Base-by-base conservation (phyloP, 2,888 invertebrate species). In the Lamproptera curius region DNA sequence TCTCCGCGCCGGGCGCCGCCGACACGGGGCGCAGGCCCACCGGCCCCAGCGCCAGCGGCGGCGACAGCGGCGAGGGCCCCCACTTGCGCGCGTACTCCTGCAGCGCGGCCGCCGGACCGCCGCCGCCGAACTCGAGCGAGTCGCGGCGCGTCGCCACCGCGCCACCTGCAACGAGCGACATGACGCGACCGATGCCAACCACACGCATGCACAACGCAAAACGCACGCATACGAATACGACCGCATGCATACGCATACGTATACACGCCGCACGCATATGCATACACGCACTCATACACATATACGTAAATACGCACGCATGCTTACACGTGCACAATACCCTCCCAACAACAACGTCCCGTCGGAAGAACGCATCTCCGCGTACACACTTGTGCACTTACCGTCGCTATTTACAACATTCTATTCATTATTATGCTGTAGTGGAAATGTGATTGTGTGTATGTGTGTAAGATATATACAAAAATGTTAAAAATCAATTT, bases 1-100 rank as follows among this genome's bases (percentile, higher is more conserved):
- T 94, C 88, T 97, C 97, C 1, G 97, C 97, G 57, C 97, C 97
- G 31, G 97, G 97, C 53, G 97, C 97, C 65, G 88, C 88, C 59
- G 86, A 86, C 51, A 88, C 87, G 67, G 88, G 78, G 54, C 91
- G 79, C 66, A 90, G 89, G 60, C 95, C 94, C 68, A 95, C 67
- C 88, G 73, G 82, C 39, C 92, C 92, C 54, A 91, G 91, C 63
- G 90, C 90, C 73, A 92, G 92, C 61, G 95, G 95, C 61, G 95
- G 95, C 56, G 95, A 94, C 65, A 87, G 83, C 67, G 87, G 88
- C 71, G 84, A 83, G 48, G 90, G 88, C 4, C 90, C 89, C 77
- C 90, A 90, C 77, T 90, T 90, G 75, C 90, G 89, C 53, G 85
- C 79, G 72, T 86, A 87, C 67, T 88, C 87, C 70, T 82, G 85